These are phyloP conservation scores for Chromobotia macracanthus DNA, from an alignment of 2,797 vertebrate species.

Conservation along the genomic window DNA sequence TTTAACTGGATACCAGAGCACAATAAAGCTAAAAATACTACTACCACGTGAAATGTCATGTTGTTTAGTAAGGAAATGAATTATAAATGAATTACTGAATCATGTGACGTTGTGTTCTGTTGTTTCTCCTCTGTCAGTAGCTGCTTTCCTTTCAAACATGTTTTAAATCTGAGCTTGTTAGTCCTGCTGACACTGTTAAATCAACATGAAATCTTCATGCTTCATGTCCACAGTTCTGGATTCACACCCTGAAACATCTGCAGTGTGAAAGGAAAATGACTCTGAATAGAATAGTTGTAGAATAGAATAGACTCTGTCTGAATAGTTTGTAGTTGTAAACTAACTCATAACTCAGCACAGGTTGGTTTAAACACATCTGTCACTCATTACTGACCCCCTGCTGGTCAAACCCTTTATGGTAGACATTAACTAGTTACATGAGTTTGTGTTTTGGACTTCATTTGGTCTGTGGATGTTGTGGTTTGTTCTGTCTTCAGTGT, in stretches of 20 bases:
- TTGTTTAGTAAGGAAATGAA: not conserved
- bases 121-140: not conserved
- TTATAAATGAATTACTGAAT: not conserved
- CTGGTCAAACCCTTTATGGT: conserved; percentile 53
- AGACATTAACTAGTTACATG: not conserved
- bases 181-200: conserved; percentile 35
- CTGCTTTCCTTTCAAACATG: not conserved
- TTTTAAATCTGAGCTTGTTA: conserved; percentile 7
- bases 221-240: not conserved
- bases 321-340: no score
- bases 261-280: no score
- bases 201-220: no score
- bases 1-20: not conserved
- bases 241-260: conserved; percentile 14
- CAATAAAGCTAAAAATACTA: not conserved
- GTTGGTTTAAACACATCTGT: conserved; percentile 41
- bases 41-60: not conserved
- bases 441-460: not conserved
- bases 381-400: conserved; percentile 65
- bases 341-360: no score
- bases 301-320: no score
- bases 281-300: no score
- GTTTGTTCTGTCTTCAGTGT: not conserved
- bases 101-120: not conserved
- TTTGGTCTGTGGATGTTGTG: not conserved